phyloP scores from a whole-genome alignment of 2,797 vertebrate species.

The Clarias fuscus region DNA sequence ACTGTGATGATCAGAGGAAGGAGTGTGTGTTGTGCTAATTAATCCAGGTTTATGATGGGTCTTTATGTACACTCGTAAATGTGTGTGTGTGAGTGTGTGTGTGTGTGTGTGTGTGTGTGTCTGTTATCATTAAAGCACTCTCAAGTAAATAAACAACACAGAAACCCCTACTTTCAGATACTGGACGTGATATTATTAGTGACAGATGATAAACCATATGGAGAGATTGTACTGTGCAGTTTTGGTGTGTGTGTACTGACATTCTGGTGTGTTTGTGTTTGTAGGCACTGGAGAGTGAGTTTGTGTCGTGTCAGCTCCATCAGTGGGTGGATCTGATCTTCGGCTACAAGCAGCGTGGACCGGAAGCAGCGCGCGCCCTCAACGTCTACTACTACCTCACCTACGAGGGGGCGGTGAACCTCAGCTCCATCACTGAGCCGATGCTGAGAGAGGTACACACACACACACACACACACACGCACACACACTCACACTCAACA shows the following conservation, averaged over 20 bases:
- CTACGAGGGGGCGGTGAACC: constrained; percentile 91
- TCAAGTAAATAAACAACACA: neutral
- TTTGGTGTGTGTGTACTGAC: neutral
- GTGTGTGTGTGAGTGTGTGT: constrained; percentile 63
- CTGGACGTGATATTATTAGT: neutral
- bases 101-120: neutral
- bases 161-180: neutral
- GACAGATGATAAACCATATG: neutral
- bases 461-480: constrained; percentile 12
- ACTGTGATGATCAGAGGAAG: constrained; percentile 98
- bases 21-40: constrained; percentile 98
- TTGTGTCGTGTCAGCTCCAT: constrained; percentile 98
- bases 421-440: constrained; percentile 89
- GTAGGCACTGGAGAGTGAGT: constrained; percentile 96
- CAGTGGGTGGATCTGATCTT: constrained; percentile 99
- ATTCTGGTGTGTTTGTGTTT: constrained; percentile 22
- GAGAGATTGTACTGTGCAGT: neutral
- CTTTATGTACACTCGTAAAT: constrained; percentile 95
- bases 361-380: constrained; percentile 88
- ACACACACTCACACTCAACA: constrained; percentile 5
- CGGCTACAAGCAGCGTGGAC: constrained; percentile 97
- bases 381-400: constrained; percentile 97
- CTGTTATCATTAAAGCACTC: neutral
- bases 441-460: constrained; percentile 86
- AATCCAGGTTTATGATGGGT: constrained; percentile 87